Conservation (phyloP, 2,113 vertebrate species). For the Lasiurus cinereus region DNA sequence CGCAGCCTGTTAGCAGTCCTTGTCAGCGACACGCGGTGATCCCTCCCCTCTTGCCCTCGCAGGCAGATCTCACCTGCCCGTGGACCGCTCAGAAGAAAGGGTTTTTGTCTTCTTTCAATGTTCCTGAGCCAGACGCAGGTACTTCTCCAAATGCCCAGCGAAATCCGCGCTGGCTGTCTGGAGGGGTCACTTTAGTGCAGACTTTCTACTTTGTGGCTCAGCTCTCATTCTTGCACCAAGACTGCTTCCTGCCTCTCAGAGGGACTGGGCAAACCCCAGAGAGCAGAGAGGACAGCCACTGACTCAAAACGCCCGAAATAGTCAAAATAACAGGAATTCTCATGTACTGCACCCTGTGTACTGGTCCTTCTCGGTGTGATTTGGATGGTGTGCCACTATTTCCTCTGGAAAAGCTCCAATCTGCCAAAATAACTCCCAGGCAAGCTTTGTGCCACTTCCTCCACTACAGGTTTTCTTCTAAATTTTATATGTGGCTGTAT, state of each 20-base stretch:
- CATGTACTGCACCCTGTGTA: fast-evolving
- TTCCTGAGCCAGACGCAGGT: conserved; percentile 7
- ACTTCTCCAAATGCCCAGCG: conserved; percentile 38
- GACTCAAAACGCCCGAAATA: not conserved
- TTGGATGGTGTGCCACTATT: not conserved
- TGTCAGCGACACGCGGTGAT: conserved; percentile 35
- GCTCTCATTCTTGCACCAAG: not conserved
- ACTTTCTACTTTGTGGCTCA: not conserved
- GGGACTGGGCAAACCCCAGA: not conserved
- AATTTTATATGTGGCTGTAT: conserved; percentile 37
- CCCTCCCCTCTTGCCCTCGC: not conserved
- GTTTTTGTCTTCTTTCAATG: not conserved
- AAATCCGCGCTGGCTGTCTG: not conserved
- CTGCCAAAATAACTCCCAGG: not conserved
- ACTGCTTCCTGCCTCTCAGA: not conserved
- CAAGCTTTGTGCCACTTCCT: not conserved
- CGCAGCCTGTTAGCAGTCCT: not conserved
- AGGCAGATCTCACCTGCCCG: not conserved
- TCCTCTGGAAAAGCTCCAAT: not conserved
- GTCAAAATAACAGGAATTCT: not conserved
- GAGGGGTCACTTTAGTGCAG: conserved; percentile 5
- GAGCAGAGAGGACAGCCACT: not conserved
- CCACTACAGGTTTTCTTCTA: not conserved
- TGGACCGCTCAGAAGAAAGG: conserved; percentile 27
- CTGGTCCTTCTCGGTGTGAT: not conserved